These are phyloP conservation scores for Dasysyrphus albostriatus DNA, from an alignment of 2,888 invertebrate species.

Conservation along the genomic window DNA sequence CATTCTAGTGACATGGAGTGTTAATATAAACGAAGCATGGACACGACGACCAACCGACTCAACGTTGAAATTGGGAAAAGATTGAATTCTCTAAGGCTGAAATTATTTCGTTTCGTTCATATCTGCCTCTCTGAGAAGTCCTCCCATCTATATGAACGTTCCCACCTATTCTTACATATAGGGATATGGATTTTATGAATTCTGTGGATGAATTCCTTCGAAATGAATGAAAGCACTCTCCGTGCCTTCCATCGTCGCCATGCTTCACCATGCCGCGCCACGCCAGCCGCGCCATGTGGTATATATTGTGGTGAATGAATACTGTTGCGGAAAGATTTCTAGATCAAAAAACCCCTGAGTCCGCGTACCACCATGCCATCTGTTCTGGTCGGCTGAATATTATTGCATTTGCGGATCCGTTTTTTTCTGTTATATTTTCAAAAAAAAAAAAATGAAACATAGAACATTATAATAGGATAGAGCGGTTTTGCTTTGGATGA, in stretches of 20 bases:
- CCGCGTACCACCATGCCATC: slow-evolving; percentile 42
- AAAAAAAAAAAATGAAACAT: not conserved
- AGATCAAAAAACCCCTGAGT: slow-evolving; percentile 62
- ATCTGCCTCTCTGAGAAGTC: not conserved
- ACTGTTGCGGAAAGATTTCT: slow-evolving; percentile 57
- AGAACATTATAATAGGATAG: slow-evolving; percentile 10
- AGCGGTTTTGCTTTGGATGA: slow-evolving; percentile 49
- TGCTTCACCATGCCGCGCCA: too few relatives aligned
- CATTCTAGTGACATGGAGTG: not conserved
- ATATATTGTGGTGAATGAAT: slow-evolving; percentile 12
- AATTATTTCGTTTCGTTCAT: slow-evolving; percentile 14
- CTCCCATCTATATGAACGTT: not conserved
- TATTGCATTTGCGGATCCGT: slow-evolving; percentile 57
- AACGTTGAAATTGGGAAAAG: slow-evolving; percentile 45
- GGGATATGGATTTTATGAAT: slow-evolving; percentile 59
- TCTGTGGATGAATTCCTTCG: slow-evolving; percentile 59
- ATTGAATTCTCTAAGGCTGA: slow-evolving; percentile 66
- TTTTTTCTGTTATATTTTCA: not conserved
- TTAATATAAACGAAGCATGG: not conserved
- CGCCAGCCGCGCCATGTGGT: not conserved
- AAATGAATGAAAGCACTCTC: slow-evolving; percentile 51
- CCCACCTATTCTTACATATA: not conserved
- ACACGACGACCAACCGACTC: slow-evolving; percentile 2
- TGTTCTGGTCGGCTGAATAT: slow-evolving; percentile 68
- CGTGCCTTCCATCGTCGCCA: not conserved